Evolutionary conservation across 2,888 invertebrate genomes (phyloP).

Genomic region (Drosophila anomalata): DNA sequence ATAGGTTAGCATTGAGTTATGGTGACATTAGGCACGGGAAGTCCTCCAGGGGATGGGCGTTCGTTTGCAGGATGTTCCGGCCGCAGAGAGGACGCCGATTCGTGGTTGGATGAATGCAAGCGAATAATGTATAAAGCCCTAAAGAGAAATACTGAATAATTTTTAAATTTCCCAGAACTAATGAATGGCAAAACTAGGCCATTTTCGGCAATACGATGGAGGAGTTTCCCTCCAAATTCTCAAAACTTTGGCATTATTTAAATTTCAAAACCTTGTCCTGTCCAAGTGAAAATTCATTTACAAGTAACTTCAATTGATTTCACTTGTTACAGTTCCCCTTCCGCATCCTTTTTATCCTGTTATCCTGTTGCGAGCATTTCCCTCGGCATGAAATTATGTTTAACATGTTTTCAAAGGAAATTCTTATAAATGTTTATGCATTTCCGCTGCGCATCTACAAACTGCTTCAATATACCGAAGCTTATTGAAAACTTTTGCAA

Average conservation of each 20-base stretch:
- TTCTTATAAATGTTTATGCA: constrained; percentile 71
- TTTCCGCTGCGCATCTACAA: constrained; percentile 55
- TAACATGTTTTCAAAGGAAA: constrained; percentile 54
- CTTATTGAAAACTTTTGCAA: constrained; percentile 74
- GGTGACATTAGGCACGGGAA: constrained; percentile 62
- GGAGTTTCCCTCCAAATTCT: neutral
- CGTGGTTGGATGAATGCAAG: constrained; percentile 30
- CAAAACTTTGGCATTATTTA: constrained; percentile 11
- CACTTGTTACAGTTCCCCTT: constrained; percentile 22
- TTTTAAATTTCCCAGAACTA: neutral
- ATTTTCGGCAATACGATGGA: neutral
- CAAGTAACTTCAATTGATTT: constrained; percentile 39
- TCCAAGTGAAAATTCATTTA: constrained; percentile 24
- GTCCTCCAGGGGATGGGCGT: constrained; percentile 38
- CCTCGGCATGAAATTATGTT: constrained; percentile 56
- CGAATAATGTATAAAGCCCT: constrained; percentile 35
- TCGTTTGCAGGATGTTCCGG: constrained; percentile 28
- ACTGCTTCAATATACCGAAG: constrained; percentile 44
- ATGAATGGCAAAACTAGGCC: neutral
- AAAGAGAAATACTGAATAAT: neutral
- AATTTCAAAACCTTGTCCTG: constrained; percentile 22
- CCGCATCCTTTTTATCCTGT: constrained; percentile 3
- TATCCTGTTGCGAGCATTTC: constrained; percentile 1
- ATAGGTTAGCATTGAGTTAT: constrained; percentile 74
- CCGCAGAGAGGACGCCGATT: constrained; percentile 9